Conservation (phyloP, 2,797 vertebrate species). For the Novumbra hubbsi region DNA sequence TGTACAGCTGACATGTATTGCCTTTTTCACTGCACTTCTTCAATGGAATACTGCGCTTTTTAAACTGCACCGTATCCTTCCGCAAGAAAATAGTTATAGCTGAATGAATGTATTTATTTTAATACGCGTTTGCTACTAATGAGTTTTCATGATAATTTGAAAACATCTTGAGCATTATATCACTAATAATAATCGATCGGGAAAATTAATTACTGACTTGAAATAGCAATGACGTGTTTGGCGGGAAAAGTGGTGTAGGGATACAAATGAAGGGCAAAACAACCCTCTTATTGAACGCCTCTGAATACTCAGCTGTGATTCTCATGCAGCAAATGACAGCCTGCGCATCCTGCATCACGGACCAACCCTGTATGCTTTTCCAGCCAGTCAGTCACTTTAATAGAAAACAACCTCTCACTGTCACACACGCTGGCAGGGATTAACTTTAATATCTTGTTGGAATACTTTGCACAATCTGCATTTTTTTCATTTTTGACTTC, state of each 20-base stretch:
- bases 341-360: slow-evolving; percentile 19
- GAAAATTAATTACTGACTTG: neutral
- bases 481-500: slow-evolving; percentile 27
- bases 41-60: slow-evolving; percentile 55
- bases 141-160: fast-evolving
- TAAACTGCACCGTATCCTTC: slow-evolving; percentile 50
- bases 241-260: slow-evolving; percentile 51
- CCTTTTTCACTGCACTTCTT: neutral
- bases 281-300: slow-evolving; percentile 45
- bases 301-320: slow-evolving; percentile 56
- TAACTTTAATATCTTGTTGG: slow-evolving; percentile 60
- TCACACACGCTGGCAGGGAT: slow-evolving; percentile 50
- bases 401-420: slow-evolving; percentile 19
- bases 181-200: neutral
- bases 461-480: slow-evolving; percentile 47
- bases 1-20: neutral
- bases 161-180: fast-evolving
- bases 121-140: fast-evolving
- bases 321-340: slow-evolving; percentile 49
- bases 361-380: slow-evolving; percentile 28
- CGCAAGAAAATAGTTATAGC: slow-evolving; percentile 38
- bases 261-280: slow-evolving; percentile 37
- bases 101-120: neutral
- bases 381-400: slow-evolving; percentile 20
- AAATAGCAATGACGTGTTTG: slow-evolving; percentile 39